Evolutionary conservation across 1,140 invertebrate genomes (phyloP).

Genomic region (Amyelois transitella): DNA sequence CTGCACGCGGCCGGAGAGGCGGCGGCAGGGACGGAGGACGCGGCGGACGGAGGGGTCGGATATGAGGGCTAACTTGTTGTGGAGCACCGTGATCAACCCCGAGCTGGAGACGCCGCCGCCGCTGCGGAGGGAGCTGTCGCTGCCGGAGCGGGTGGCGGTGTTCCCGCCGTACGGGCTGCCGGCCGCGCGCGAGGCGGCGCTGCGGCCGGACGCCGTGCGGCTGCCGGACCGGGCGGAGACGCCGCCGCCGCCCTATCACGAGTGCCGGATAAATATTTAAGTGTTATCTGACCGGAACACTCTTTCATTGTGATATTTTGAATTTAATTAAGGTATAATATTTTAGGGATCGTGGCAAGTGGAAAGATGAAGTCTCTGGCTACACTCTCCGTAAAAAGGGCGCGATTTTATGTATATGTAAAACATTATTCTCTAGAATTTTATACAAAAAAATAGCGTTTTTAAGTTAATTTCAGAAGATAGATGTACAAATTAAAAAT

Average conservation of each 20-base stretch:
- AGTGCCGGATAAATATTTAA: slow-evolving; percentile 36
- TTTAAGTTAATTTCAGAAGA: too few species aligned
- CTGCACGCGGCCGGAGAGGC: slow-evolving; percentile 26
- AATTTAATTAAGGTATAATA: too few species aligned
- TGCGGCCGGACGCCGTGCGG: slow-evolving; percentile 38
- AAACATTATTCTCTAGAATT: not conserved
- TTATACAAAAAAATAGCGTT: not conserved
- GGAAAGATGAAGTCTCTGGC: not conserved
- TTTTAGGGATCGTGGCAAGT: not conserved
- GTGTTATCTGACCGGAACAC: not conserved
- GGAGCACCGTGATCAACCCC: slow-evolving; percentile 46
- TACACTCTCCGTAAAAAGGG: not conserved
- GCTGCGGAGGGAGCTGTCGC: slow-evolving; percentile 42
- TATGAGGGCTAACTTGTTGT: slow-evolving; percentile 54
- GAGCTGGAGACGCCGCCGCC: slow-evolving; percentile 60
- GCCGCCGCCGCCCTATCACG: slow-evolving; percentile 65
- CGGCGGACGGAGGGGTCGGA: slow-evolving; percentile 40
- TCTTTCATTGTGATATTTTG: too few species aligned
- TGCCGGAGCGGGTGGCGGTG: slow-evolving; percentile 34
- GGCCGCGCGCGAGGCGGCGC: slow-evolving; percentile 15
- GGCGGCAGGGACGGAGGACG: slow-evolving; percentile 33
- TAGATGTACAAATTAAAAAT: slow-evolving; percentile 2
- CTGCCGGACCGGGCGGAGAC: slow-evolving; percentile 42
- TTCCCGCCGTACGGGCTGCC: slow-evolving; percentile 30
- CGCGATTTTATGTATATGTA: too few species aligned